phyloP scores from a whole-genome alignment of 2,113 vertebrate genomes.

The Diadophis punctatus region DNA sequence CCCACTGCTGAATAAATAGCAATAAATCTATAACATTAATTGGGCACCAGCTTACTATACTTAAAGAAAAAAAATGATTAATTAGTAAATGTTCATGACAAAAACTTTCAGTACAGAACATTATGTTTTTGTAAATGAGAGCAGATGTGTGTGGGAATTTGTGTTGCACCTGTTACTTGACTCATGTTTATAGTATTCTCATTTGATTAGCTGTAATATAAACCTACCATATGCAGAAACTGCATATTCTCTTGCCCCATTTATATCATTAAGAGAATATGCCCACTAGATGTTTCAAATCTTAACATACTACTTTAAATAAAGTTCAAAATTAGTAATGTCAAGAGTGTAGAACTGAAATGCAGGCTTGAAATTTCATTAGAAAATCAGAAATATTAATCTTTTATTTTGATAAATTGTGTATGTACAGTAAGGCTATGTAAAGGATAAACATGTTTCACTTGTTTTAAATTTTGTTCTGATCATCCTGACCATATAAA shows the following conservation, averaged over 20 bases:
- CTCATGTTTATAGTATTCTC: background rate
- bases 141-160: constrained; percentile 13
- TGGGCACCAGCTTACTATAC: background rate
- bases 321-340: constrained; percentile 16
- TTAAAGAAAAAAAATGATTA: constrained; percentile 3
- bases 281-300: background rate
- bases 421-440: background rate
- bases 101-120: background rate
- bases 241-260: background rate
- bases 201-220: constrained; percentile 3
- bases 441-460: background rate
- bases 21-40: constrained; percentile 31
- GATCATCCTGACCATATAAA: background rate
- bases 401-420: background rate
- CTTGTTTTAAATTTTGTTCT: background rate
- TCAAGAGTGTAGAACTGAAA: constrained; percentile 15
- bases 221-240: background rate
- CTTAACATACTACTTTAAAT: background rate
- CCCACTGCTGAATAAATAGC: background rate
- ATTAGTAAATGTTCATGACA: constrained; percentile 12
- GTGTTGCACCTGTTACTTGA: background rate
- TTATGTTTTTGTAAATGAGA: background rate
- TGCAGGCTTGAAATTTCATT: background rate
- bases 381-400: background rate
- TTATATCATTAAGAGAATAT: background rate